Percentiles rank a stretch among this genome's conserved stretches.
These are phyloP conservation scores for Rhizoglyphus robini DNA, from an alignment of 1,140 invertebrate species.

Conservation along the genomic window DNA sequence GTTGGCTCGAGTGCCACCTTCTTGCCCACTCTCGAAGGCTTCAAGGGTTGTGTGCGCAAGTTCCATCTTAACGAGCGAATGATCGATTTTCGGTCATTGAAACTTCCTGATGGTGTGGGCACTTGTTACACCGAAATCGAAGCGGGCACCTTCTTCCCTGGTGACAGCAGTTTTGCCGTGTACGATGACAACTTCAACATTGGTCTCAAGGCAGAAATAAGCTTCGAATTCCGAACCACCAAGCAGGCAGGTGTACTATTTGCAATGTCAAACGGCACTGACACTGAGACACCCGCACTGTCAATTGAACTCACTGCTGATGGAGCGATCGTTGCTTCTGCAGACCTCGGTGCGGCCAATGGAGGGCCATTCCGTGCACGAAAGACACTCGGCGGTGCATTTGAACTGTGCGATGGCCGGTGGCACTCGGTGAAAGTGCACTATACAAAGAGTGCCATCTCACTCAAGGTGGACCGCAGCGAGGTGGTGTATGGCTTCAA, in stretches of 20 bases:
- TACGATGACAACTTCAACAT: conserved; percentile 54
- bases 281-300: conserved; percentile 46
- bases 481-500: conserved; percentile 34
- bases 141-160: conserved; percentile 67
- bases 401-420: conserved; percentile 60
- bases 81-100: conserved; percentile 54
- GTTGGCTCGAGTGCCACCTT: background rate
- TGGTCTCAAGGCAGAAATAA: conserved; percentile 50
- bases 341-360: conserved; percentile 44
- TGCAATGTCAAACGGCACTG: conserved; percentile 46
- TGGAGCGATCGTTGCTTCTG: conserved; percentile 54
- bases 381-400: conserved; percentile 45
- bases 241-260: conserved; percentile 64
- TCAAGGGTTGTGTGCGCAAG: conserved; percentile 66
- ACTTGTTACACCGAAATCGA: conserved; percentile 76
- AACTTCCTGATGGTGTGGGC: conserved; percentile 52
- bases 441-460: conserved; percentile 45
- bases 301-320: conserved; percentile 62
- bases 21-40: conserved; percentile 47
- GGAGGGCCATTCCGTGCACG: conserved; percentile 44
- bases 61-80: conserved; percentile 55
- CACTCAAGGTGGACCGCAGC: conserved; percentile 54
- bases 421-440: conserved; percentile 69
- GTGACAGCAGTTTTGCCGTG: conserved; percentile 49
- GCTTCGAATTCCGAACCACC: conserved; percentile 67